Percentiles rank a stretch among this genome's conserved stretches.
Evolutionary conservation across 2,113 vertebrate genomes (phyloP).

Genomic region (Anas platyrhynchos): DNA sequence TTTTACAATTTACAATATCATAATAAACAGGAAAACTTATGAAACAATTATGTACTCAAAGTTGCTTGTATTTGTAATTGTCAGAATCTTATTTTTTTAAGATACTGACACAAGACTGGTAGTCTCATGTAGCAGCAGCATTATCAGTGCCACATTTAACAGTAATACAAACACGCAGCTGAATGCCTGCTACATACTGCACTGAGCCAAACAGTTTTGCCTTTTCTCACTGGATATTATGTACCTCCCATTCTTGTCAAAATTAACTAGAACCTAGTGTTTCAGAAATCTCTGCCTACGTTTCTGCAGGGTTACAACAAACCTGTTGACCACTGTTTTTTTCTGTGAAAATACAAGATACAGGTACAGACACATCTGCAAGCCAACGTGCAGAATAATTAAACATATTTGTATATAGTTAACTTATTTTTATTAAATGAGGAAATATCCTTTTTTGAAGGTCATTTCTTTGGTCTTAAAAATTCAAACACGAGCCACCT

Average conservation of each 20-base stretch:
- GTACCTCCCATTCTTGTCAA: background rate
- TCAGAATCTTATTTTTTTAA: background rate
- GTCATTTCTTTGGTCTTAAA: conserved; percentile 41
- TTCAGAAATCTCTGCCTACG: background rate
- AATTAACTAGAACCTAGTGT: background rate
- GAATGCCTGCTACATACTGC: background rate
- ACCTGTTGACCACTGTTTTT: background rate
- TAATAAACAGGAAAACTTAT: background rate
- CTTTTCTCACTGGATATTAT: background rate
- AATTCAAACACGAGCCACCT: conserved; percentile 47
- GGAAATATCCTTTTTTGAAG: conserved; percentile 32
- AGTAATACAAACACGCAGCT: background rate
- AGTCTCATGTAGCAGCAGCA: background rate
- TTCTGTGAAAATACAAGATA: background rate
- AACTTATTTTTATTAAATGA: conserved; percentile 22
- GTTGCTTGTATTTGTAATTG: background rate
- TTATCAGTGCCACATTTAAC: background rate
- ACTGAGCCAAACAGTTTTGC: background rate
- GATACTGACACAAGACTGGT: background rate
- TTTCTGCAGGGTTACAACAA: background rate
- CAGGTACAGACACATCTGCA: background rate
- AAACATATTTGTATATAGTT: background rate
- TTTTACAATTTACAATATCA: background rate
- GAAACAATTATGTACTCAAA: background rate
- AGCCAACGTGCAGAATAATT: background rate